Conservation (phyloP, 2,797 vertebrate genomes). For the Sphaeramia orbicularis region DNA sequence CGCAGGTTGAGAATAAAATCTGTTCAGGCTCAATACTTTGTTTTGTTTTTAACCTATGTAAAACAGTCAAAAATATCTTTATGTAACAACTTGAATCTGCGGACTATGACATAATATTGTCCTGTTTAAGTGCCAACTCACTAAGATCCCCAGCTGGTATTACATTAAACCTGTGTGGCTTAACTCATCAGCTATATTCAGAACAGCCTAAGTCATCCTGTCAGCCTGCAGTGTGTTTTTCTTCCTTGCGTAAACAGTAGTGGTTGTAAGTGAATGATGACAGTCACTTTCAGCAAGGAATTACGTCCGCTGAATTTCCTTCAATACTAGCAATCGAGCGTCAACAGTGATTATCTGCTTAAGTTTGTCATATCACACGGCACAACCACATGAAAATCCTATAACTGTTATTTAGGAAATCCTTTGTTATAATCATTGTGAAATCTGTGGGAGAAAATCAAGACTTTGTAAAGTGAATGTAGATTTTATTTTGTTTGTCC, state of each 20-base stretch:
- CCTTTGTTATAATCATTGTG: conserved; percentile 32
- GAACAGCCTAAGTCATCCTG: conserved; percentile 40
- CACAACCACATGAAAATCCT: conserved; percentile 43
- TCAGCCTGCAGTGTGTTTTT: conserved; percentile 63
- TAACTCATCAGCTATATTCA: conserved; percentile 33
- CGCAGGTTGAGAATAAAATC: conserved; percentile 26
- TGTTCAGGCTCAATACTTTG: background rate
- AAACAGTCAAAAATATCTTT: background rate
- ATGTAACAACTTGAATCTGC: background rate
- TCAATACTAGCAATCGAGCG: conserved; percentile 26
- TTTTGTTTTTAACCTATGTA: conserved; percentile 13
- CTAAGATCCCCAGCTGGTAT: background rate
- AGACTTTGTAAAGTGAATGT: background rate
- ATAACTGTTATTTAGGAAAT: conserved; percentile 49
- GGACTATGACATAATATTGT: background rate
- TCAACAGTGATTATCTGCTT: conserved; percentile 43
- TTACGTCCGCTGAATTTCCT: conserved; percentile 47
- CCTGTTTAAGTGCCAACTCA: background rate
- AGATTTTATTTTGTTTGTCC: background rate
- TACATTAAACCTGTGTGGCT: conserved; percentile 9
- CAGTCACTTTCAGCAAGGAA: conserved; percentile 68
- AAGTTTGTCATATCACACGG: conserved; percentile 30
- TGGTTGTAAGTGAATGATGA: conserved; percentile 66
- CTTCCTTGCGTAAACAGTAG: conserved; percentile 56
- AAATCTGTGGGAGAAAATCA: conserved; percentile 7